Evolutionary conservation across 1,140 invertebrate genomes (phyloP).

Genomic region (Leptinotarsa lineolata): DNA sequence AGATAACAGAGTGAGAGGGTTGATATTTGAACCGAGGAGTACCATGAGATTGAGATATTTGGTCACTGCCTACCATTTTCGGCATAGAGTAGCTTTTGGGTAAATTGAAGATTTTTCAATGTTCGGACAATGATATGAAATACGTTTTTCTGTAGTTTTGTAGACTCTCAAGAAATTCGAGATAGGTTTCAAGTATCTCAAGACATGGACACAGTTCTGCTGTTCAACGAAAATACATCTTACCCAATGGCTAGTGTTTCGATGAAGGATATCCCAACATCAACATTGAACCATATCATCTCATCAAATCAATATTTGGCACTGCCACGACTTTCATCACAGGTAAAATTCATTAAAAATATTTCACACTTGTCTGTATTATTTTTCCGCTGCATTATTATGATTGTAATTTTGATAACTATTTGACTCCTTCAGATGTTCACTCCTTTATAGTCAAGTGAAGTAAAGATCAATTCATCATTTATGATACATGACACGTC

Average conservation of each 20-base stretch:
- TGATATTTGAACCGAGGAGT: slow-evolving; percentile 83
- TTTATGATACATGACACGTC: too few species aligned
- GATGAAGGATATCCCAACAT: slow-evolving; percentile 84
- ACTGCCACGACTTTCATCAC: slow-evolving; percentile 88
- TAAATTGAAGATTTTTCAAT: slow-evolving; percentile 51
- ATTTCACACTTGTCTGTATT: not conserved
- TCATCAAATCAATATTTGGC: slow-evolving; percentile 86
- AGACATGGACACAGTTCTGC: slow-evolving; percentile 81
- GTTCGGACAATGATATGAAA: not conserved
- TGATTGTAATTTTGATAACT: too few species aligned
- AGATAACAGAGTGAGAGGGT: slow-evolving; percentile 87
- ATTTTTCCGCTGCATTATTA: too few species aligned
- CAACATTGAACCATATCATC: slow-evolving; percentile 86
- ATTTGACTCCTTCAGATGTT: too few species aligned
- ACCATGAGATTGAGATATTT: slow-evolving; percentile 82
- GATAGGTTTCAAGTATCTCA: slow-evolving; percentile 73
- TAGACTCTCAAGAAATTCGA: slow-evolving; percentile 66
- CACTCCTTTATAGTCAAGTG: too few species aligned
- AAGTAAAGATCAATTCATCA: too few species aligned
- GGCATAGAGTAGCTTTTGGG: slow-evolving; percentile 86
- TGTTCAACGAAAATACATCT: slow-evolving; percentile 88
- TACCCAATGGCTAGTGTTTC: slow-evolving; percentile 84
- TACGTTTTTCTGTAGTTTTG: slow-evolving; percentile 63
- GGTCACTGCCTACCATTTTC: slow-evolving; percentile 84
- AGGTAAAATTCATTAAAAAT: slow-evolving; percentile 61